These are phyloP conservation scores for Scaptomyza cyrtandrae DNA, from an alignment of 2,888 invertebrate genomes.

Conservation along the genomic window DNA sequence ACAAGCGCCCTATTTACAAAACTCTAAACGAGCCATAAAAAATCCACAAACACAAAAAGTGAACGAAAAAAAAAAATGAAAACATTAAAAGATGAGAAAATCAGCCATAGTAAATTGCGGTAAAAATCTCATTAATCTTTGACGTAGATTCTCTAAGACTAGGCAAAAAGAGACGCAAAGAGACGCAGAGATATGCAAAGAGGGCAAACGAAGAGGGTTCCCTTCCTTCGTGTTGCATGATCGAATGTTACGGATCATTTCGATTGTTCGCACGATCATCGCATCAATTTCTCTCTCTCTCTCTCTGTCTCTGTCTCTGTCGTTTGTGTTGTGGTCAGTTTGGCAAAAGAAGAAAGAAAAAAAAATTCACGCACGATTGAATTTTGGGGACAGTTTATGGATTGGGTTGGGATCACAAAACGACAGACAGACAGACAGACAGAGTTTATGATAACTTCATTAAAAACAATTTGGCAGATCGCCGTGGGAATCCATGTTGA, in stretches of 20 bases:
- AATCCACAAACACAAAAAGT: constrained; percentile 43
- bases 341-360: constrained; percentile 7
- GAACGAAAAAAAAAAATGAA: constrained; percentile 41
- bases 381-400: constrained; percentile 38
- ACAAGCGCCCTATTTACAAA: constrained; percentile 73
- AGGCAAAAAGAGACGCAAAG: neutral
- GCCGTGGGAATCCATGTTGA: constrained; percentile 60
- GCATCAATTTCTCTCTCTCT: constrained; percentile 53
- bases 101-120: constrained; percentile 59
- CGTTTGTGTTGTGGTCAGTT: constrained; percentile 52
- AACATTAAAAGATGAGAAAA: constrained; percentile 38
- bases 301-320: constrained; percentile 17
- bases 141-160: constrained; percentile 47
- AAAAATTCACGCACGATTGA: constrained; percentile 71
- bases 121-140: constrained; percentile 72
- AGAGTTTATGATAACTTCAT: constrained; percentile 75
- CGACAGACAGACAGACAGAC: neutral
- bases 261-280: constrained; percentile 40
- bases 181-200: constrained; percentile 6
- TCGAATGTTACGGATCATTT: neutral
- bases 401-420: constrained; percentile 25
- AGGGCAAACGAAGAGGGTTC: constrained; percentile 1
- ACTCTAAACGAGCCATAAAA: constrained; percentile 75
- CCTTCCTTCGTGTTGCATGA: neutral
- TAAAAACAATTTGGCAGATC: constrained; percentile 63